Conservation (phyloP, 1,140 invertebrate genomes). For the Thalassaphorura encarpata region DNA sequence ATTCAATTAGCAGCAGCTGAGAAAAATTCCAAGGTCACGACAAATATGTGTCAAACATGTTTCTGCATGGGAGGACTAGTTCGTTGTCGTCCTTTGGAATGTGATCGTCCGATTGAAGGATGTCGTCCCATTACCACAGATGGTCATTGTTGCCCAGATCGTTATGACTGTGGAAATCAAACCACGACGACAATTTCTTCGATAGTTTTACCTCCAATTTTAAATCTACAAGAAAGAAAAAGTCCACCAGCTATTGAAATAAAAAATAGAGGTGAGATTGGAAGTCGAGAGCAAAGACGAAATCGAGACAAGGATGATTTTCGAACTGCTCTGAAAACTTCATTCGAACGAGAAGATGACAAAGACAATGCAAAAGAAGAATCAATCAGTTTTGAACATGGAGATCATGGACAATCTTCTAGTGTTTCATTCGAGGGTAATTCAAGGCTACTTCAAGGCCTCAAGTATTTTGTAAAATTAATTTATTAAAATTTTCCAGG, state of each 20-base stretch:
- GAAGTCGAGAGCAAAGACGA: constrained; percentile 28
- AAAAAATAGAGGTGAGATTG: constrained; percentile 10
- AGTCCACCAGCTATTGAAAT: too few species aligned
- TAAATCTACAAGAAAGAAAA: too few species aligned
- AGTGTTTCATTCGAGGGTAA: constrained; percentile 17
- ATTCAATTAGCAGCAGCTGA: constrained; percentile 34
- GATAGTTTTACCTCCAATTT: too few species aligned
- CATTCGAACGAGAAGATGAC: constrained; percentile 23
- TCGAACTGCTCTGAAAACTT: not conserved
- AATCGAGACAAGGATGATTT: constrained; percentile 22
- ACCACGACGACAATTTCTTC: constrained; percentile 14
- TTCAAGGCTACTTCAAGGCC: too few species aligned
- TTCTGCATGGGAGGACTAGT: constrained; percentile 65
- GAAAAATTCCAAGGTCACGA: too few species aligned
- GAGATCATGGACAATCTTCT: not conserved
- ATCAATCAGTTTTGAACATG: not conserved
- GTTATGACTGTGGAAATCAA: constrained; percentile 19
- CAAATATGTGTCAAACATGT: constrained; percentile 43
- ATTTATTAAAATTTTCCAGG: too few species aligned
- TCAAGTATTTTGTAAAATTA: too few species aligned
- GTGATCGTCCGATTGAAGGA: constrained; percentile 58
- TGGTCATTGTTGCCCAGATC: constrained; percentile 68
- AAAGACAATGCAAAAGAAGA: constrained; percentile 11
- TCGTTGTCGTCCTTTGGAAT: constrained; percentile 62
- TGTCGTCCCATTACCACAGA: constrained; percentile 61